A percentile compares a stretch with the other conserved stretches of the same genome.
Conservation (phyloP, 2,797 vertebrate genomes). For the Scarus forsteni region DNA sequence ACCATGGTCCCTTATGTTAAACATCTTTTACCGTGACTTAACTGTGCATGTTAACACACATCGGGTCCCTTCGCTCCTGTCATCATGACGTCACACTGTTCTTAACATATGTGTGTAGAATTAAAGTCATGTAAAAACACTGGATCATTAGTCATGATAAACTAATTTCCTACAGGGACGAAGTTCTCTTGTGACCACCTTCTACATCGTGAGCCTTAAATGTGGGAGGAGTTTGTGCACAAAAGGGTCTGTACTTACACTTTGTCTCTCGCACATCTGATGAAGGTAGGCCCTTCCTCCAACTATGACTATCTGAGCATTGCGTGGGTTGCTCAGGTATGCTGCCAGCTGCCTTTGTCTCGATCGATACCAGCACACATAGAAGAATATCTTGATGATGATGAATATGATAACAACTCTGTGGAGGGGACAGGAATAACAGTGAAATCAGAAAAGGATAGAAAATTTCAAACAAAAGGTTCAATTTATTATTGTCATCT, state of each 20-base stretch:
- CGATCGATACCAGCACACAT: conserved; percentile 91
- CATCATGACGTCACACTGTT: too few species aligned
- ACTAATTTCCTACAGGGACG: too few species aligned
- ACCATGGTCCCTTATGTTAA: too few species aligned
- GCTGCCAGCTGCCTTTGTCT: conserved; percentile 89
- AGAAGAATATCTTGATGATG: conserved; percentile 91
- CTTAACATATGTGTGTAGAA: too few species aligned
- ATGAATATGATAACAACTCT: conserved; percentile 92
- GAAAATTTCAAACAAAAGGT: too few species aligned
- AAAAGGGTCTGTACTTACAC: conserved; percentile 77
- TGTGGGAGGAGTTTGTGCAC: background rate
- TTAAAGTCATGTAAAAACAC: too few species aligned
- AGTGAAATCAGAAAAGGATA: rapidly evolving
- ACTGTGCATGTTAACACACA: too few species aligned
- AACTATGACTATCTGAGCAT: conserved; percentile 90
- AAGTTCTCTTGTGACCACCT: conserved; percentile 4
- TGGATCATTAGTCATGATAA: too few species aligned
- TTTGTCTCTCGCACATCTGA: conserved; percentile 89
- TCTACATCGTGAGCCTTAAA: background rate
- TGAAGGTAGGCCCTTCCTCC: conserved; percentile 89
- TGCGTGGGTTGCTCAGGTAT: conserved; percentile 89
- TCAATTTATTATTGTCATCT: too few species aligned
- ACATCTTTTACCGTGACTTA: too few species aligned
- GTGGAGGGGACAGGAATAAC: conserved; percentile 1
- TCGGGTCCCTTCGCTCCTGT: too few species aligned